Evolutionary conservation across 2,113 vertebrate species (phyloP).

Genomic region (Agapornis roseicollis): DNA sequence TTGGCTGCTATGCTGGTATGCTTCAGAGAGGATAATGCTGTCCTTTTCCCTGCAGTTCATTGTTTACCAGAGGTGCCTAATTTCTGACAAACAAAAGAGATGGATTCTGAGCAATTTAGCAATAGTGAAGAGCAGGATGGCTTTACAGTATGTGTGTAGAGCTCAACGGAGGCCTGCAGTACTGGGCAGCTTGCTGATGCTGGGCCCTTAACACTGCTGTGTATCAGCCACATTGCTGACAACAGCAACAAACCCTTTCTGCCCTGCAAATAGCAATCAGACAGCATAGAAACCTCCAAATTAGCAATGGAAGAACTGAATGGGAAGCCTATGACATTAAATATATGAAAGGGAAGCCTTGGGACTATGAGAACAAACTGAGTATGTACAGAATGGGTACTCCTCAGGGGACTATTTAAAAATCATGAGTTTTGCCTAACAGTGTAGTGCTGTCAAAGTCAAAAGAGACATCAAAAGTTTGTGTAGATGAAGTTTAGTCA

Average conservation of each 20-base stretch:
- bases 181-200: not conserved
- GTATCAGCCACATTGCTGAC: not conserved
- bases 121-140: not conserved
- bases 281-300: not conserved
- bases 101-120: not conserved
- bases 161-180: not conserved
- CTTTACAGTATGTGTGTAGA: not conserved
- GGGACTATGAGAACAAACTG: not conserved
- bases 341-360: not conserved
- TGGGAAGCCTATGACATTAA: not conserved
- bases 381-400: not conserved
- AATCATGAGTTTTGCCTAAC: not conserved
- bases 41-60: not conserved
- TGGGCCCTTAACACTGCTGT: not conserved
- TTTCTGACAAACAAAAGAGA: constrained; percentile 34
- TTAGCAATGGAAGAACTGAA: not conserved
- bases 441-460: not conserved
- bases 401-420: not conserved
- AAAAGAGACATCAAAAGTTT: not conserved
- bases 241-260: not conserved
- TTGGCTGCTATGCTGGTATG: not conserved
- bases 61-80: constrained; percentile 14
- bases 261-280: not conserved
- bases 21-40: constrained; percentile 7
- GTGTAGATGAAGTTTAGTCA: not conserved